phyloP scores from a whole-genome alignment of 2,888 invertebrate genomes.

The Ormyrus thymus region DNA sequence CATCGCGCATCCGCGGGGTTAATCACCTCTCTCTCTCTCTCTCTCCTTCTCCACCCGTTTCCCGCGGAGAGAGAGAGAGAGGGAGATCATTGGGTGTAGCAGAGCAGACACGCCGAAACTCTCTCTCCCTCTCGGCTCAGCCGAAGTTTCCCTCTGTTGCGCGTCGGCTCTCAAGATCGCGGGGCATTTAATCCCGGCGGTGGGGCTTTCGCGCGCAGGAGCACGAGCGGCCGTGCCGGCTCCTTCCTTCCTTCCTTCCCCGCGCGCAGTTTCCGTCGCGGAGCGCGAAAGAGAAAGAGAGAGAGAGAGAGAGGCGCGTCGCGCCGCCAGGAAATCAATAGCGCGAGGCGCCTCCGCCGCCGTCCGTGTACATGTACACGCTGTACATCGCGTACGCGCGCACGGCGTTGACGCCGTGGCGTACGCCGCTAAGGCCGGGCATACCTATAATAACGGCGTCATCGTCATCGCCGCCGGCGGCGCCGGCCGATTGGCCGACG shows the following conservation, averaged over 20 bases:
- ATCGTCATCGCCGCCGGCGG: slow-evolving; percentile 18
- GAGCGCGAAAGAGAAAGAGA: too few relatives aligned
- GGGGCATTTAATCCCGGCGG: background rate
- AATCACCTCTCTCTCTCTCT: background rate
- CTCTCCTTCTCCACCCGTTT: background rate
- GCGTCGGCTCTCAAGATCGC: background rate
- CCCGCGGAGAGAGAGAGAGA: background rate
- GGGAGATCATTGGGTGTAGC: too few relatives aligned
- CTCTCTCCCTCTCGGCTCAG: too few relatives aligned
- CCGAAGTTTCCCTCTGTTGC: background rate
- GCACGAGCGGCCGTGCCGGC: background rate
- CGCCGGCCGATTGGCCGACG: slow-evolving; percentile 22
- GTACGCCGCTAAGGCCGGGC: background rate
- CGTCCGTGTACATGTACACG: background rate
- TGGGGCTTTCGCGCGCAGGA: slow-evolving; percentile 10
- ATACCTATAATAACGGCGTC: background rate
- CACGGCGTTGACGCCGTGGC: background rate
- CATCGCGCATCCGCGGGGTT: background rate
- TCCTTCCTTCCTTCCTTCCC: too few relatives aligned
- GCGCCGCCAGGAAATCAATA: slow-evolving; percentile 52
- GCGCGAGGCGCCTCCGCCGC: slow-evolving; percentile 45
- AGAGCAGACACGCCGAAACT: too few relatives aligned
- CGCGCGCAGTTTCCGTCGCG: background rate
- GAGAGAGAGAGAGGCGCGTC: background rate
- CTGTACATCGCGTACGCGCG: background rate